Percentiles rank a stretch among this genome's conserved stretches.
Conservation (phyloP, 1,140 invertebrate species). For the Heliothis virescens region DNA sequence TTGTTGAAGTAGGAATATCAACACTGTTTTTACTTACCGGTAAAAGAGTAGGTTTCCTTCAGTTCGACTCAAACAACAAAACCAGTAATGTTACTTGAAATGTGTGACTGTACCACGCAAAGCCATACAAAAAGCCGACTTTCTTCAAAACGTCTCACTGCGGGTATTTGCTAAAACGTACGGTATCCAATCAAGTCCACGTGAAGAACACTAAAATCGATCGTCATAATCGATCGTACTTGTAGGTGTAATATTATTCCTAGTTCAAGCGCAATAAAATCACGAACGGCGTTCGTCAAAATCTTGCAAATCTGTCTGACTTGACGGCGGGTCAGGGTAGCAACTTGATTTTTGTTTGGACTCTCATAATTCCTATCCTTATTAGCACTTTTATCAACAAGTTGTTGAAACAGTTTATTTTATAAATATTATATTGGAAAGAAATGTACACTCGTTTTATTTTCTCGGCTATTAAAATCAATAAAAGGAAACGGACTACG, state of each 20-base stretch:
- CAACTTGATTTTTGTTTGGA: constrained; percentile 15
- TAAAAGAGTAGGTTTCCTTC: neutral
- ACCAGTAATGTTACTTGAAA: neutral
- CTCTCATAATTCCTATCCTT: constrained; percentile 24
- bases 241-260: neutral
- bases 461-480: constrained; percentile 35
- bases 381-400: neutral
- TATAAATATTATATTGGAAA: constrained; percentile 18
- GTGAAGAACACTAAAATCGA: constrained; percentile 31
- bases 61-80: neutral
- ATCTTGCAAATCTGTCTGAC: neutral
- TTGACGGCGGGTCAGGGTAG: constrained; percentile 24
- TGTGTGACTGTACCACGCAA: neutral
- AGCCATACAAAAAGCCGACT: constrained; percentile 19
- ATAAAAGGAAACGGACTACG: constrained; percentile 30
- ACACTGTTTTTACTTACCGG: constrained; percentile 2
- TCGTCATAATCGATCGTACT: constrained; percentile 19
- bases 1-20: no score
- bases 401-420: constrained; percentile 12
- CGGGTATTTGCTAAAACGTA: neutral
- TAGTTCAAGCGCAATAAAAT: neutral
- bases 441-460: constrained; percentile 16
- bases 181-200: constrained; percentile 6
- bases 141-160: constrained; percentile 4
- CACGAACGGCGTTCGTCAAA: neutral